Evolutionary conservation across 2,113 vertebrate species (phyloP).

Genomic region (Nicator chloris): DNA sequence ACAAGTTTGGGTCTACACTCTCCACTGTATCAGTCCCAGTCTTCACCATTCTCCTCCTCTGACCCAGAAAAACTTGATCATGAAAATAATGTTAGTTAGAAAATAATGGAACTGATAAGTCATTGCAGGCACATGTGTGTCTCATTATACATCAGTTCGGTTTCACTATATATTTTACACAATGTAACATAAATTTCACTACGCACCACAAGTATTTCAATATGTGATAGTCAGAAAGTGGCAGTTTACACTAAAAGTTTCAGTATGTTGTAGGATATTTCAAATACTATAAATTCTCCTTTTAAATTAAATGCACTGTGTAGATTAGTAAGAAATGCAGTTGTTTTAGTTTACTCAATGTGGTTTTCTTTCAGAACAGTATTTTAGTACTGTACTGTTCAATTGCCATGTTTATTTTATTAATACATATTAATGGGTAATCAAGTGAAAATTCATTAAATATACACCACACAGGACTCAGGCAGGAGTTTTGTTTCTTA

Average conservation of each 20-base stretch:
- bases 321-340: slow-evolving; percentile 31
- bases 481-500: not conserved
- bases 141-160: slow-evolving; percentile 62
- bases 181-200: slow-evolving; percentile 69
- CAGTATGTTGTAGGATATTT: slow-evolving; percentile 62
- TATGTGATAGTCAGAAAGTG: slow-evolving; percentile 63
- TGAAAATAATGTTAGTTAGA: slow-evolving; percentile 51
- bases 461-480: not conserved
- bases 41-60: slow-evolving; percentile 9
- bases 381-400: not conserved
- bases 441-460: slow-evolving; percentile 41
- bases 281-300: slow-evolving; percentile 50
- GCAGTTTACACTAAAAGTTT: slow-evolving; percentile 67
- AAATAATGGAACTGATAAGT: slow-evolving; percentile 63
- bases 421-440: not conserved
- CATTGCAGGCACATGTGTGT: slow-evolving; percentile 57
- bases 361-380: slow-evolving; percentile 6
- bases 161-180: slow-evolving; percentile 72
- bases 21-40: not conserved
- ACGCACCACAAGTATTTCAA: slow-evolving; percentile 62
- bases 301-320: slow-evolving; percentile 24
- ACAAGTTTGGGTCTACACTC: not conserved
- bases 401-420: slow-evolving; percentile 9
- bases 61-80: slow-evolving; percentile 34
- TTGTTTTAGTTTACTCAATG: slow-evolving; percentile 13